Base-by-base conservation (phyloP, 2,797 vertebrate species). In the Melanotaenia maccullochi region DNA sequence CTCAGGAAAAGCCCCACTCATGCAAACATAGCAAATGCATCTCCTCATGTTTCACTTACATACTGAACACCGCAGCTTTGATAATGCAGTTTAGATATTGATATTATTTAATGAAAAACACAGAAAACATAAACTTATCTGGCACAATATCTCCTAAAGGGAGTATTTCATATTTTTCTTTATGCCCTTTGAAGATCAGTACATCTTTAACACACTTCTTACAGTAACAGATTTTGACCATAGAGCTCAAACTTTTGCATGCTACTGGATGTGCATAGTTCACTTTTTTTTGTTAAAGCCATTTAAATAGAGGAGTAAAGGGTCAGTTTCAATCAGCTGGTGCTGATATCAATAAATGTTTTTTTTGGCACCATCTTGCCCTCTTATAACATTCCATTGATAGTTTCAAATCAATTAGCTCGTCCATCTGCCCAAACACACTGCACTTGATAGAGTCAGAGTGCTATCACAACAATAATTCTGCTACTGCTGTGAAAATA, bases 381-480 rank as follows among this genome's bases (percentile, higher is more conserved):
- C 3, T 5, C 38, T 5, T 38, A 42, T 3, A 42, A 42, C 16
- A 16, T 16, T 42, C 38, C 38, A 5, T 5, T 3, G 14, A 42
- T 42, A 44, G 68, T 68, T 54, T 59, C 60, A 55, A 52, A 79
- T 84, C 79, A 87, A 85, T 84, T 82, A 84, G 52, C 33, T 47
- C 6, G 5, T 20, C 42, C 8, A 0, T 49, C 20, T n/a, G 44
- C 73, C 80, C 20, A 63, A 11, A 52, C 22, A 44, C 60, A 30
- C 25, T 9, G 25, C 8, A 18, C 71, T 7, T 65, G 64, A 61
- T 80, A 77, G 85, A 80, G 86, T 86, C 85, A 79, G 59, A 44
- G 64, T 52, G 55, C 56, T 65, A 68, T 69, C 68, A 79, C 71
- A 88, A 84, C 76, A 87, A 88, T 77, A 76, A 87, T 73, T 83